Conservation (phyloP, 2,113 vertebrate genomes). For the Chaetodon auriga region DNA sequence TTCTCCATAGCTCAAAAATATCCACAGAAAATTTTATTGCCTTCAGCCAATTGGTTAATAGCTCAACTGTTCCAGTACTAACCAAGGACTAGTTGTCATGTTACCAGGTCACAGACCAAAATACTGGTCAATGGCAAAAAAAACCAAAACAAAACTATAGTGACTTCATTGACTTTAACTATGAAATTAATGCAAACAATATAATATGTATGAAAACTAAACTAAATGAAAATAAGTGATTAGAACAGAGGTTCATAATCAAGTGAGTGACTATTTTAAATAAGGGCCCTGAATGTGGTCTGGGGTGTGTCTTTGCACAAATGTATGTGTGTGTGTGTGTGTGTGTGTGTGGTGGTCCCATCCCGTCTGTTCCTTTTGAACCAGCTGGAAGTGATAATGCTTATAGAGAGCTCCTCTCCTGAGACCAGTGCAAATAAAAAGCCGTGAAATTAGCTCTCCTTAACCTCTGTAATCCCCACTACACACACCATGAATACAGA, state of each 20-base stretch:
- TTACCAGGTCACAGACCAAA: no score
- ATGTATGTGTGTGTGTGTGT: slow-evolving; percentile 11
- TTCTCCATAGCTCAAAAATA: no score
- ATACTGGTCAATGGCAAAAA: no score
- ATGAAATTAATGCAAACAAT: no score
- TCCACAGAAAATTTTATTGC: no score
- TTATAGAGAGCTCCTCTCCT: slow-evolving; percentile 74
- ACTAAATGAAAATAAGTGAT: background rate
- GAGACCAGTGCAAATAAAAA: slow-evolving; percentile 83
- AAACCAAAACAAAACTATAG: no score
- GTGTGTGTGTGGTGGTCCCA: background rate
- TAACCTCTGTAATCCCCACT: slow-evolving; percentile 76
- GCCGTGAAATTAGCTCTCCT: slow-evolving; percentile 85
- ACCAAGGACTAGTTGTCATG: no score
- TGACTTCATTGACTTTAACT: no score
- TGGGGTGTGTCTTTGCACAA: slow-evolving; percentile 15
- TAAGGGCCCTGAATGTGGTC: background rate
- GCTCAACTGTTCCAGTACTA: no score
- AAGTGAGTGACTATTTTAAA: background rate
- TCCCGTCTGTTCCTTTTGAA: slow-evolving; percentile 65
- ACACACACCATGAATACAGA: slow-evolving; percentile 47
- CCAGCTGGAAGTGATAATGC: slow-evolving; percentile 83
- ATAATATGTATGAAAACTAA: background rate
- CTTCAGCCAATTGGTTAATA: no score
- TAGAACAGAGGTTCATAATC: background rate